Evolutionary conservation across 2,888 invertebrate genomes (phyloP), one percentile per base, ranked within the genome.

Genomic region (Fragum sueziense): DNA sequence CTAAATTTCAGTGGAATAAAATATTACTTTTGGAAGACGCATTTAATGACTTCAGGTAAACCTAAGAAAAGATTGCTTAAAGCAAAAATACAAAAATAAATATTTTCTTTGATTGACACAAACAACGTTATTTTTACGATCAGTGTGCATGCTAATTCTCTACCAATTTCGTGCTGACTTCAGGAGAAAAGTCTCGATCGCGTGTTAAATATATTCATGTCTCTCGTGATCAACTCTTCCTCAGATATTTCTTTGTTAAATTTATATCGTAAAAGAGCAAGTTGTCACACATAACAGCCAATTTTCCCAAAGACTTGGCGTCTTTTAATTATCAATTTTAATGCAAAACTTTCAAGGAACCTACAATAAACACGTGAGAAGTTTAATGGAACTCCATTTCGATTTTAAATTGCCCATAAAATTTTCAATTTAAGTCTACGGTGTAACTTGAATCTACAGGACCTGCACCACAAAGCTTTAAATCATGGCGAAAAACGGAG

Each of bases 271-370:
- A 33, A 61, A 61, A 33, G 31, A 31, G 33, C 61, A 27, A 33
- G 27, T n/a, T 31, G 61, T 61, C 61, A 11, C 27, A 61, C 27
- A 61, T 61, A 25, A 25, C 61, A 25, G 61, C 27, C 61, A 61
- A 27, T 61, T 61, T 29, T 29, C 61, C 27, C 33, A 20, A 22
- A 27, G 11, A 33, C 27, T n/a, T 33, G 61, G 61, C 33, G 33
- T 61, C 33, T 61, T 61, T 61, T 61, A 61, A 61, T 61, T 61
- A 61, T 61, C 61, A 61, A 61, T 22, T 29, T 61, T 22, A 3
- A 61, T 31, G 4, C 11, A 61, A 47, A 9, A 47, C n/a, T 33
- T 29, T 61, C 20, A 61, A 4, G 27, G 25, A 61, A 27, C 29
- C 17, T 61, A 61, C 33, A 61, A 31, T 29, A 27, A 61, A 33